Evolutionary conservation across 2,888 invertebrate species (phyloP), one percentile per base, ranked within the genome.

Genomic region (Rhamnusium bicolor): DNA sequence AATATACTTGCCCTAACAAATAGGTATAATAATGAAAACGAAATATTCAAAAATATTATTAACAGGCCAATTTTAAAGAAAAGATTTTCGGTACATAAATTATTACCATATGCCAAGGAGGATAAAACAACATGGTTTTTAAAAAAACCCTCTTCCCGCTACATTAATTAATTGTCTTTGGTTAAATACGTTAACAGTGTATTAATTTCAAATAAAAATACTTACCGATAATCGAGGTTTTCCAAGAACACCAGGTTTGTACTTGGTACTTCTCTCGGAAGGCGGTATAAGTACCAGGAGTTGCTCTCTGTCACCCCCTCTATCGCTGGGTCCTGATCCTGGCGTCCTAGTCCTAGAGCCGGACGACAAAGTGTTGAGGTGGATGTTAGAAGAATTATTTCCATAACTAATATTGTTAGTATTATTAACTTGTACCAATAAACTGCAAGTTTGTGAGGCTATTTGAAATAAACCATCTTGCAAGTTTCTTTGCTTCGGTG

Each of bases 381-480:
- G 91, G 81, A 93, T 92, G 85, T 92, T 93, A 70, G 92, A 89
- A 75, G 90, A 88, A 80, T 92, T 90, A 83, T 92, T 91, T 61
- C 93, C 92, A 81, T 92, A 92, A 82, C 92, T 93, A 74, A 93
- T 93, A 85, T 94, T 93, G 86, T 93, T 93, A 60, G 93, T 93
- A 82, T 94, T 93, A 86, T 93, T 92, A 78, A 94, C 93, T 90
- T 94, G 93, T 70, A 94, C 93, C 74, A 94, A 88, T 78, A 94
- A 92, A 85, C 93, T 94, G 84, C 94, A 94, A 70, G 94, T 94
- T 86, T 94, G 94, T 12, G 94, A 93, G 3, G 94, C 94, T 79
- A 94, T 94, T 89, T 94, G 94, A 84, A 94, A 93, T 32, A 94
- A 89, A 5, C 94, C 94, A 83, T 94, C 94, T 83, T 94, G 93